Evolutionary conservation across 2,888 invertebrate genomes (phyloP).

Genomic region (Nasonia oneida): DNA sequence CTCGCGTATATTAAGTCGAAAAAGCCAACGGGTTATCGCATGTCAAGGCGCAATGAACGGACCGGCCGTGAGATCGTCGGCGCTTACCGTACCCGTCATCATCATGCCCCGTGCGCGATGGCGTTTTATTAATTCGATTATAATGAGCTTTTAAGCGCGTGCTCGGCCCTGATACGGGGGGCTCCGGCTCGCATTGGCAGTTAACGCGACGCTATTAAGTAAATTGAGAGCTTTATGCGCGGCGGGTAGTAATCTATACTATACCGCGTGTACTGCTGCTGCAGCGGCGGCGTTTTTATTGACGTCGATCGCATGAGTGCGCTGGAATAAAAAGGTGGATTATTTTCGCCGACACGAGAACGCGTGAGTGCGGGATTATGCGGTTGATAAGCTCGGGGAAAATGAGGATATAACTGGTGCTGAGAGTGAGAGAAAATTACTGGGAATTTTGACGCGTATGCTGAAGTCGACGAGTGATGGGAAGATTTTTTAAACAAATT

Average conservation of each 20-base stretch:
- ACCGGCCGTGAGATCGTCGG: constrained; percentile 57
- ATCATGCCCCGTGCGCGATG: constrained; percentile 43
- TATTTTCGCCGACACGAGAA: neutral
- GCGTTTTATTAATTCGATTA: constrained; percentile 76
- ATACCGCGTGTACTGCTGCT: constrained; percentile 51
- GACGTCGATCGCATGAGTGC: constrained; percentile 35
- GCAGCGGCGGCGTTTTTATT: constrained; percentile 58
- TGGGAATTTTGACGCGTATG: no score
- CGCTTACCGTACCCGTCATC: constrained; percentile 41
- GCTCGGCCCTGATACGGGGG: neutral
- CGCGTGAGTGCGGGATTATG: constrained; percentile 22
- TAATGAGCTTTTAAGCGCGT: constrained; percentile 75
- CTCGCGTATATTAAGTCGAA: neutral
- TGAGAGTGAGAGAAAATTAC: neutral
- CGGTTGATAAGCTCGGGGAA: constrained; percentile 19
- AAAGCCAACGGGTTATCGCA: constrained; percentile 66
- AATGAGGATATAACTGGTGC: constrained; percentile 7
- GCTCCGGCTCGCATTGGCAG: constrained; percentile 61
- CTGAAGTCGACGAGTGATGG: no score
- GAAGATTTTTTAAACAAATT: neutral
- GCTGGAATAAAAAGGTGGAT: constrained; percentile 30
- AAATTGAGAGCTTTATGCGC: constrained; percentile 66
- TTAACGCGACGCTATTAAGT: constrained; percentile 70
- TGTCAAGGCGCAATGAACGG: constrained; percentile 72
- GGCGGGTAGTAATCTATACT: no score